Evolutionary conservation across 2,888 invertebrate genomes (phyloP).

Genomic region (Nomada ferruginata): DNA sequence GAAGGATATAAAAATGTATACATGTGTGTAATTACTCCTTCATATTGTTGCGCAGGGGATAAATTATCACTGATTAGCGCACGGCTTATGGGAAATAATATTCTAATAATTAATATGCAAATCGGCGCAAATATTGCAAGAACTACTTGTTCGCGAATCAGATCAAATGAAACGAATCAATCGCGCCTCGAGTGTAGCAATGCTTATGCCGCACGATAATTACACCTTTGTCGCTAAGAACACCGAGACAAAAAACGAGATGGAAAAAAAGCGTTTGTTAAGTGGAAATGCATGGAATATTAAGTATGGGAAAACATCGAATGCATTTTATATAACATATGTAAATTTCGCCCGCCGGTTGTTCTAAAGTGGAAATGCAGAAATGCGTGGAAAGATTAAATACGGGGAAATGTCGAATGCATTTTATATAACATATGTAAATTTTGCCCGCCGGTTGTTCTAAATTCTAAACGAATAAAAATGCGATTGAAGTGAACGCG

Average conservation of each 20-base stretch:
- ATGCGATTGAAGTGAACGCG: not conserved
- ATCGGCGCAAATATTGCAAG: not conserved
- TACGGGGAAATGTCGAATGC: not conserved
- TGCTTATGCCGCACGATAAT: not conserved
- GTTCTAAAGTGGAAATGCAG: not conserved
- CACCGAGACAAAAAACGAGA: not conserved
- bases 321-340: conserved; percentile 7
- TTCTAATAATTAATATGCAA: not conserved
- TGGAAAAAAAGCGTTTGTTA: not conserved
- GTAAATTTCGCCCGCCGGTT: not conserved
- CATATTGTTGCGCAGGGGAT: not conserved
- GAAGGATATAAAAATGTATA: not conserved
- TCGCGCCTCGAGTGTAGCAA: not conserved
- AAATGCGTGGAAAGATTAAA: not conserved
- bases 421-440: conserved; percentile 14
- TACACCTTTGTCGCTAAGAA: not conserved
- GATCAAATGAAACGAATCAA: conserved; percentile 8
- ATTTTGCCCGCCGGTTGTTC: not conserved
- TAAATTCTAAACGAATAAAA: not conserved
- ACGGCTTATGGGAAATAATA: not conserved
- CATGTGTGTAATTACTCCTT: not conserved
- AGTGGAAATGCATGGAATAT: not conserved
- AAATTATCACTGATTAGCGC: conserved; percentile 11
- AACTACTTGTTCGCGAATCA: not conserved
- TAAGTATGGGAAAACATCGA: not conserved